Base-by-base conservation (phyloP, 53 echinoderm and acorn worm species). In the Patiria pectinifera region DNA sequence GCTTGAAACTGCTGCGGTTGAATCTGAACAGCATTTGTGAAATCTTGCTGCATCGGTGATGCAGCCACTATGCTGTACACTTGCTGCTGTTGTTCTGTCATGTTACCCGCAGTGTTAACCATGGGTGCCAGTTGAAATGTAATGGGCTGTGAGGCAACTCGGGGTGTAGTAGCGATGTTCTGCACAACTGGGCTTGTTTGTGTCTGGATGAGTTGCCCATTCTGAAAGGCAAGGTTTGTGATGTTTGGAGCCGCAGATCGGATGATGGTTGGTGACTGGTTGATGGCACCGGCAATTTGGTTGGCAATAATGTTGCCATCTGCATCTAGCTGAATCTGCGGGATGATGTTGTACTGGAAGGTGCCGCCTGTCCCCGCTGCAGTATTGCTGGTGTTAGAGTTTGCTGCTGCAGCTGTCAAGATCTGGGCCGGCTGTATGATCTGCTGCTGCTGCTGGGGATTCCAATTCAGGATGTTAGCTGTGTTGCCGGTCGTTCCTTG, bases 291-390 rank as follows among this genome's bases (percentile, higher is more conserved):
- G 5, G 96, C 93, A 53, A 94, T 74, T 49, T 95, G 95, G 14
- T 94, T 94, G n/a, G 94, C 91, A 21, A 98, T 87, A 43, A 98
- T 86, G 80, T 96, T 98, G n/a, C 98, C 98, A 25, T 96, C 96
- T 23, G 94, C 87, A 78, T 98, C 99, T 26, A 97, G 24, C 80
- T 97, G 95, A 47, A 96, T 58, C 59, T 99, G 99, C 18, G 99
- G 99, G 44, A 97, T 81, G 82, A 97, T 92, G 89, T 89, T 97
- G 71, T 99, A 99, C 93, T 97, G 96, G 19, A 97, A 26, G 11
- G 80, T 35, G 1, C 35, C 93, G 47, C 80, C 90, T 66, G 90
- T 18, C 78, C 89, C 92, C 26, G 92, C 94, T 63, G 80, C 78
- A 18, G 92, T 45, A 45, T 44, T 78, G 79, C 45, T 80, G 16